Base-by-base conservation (phyloP, 2,113 vertebrate species). In the Mungos mungo region DNA sequence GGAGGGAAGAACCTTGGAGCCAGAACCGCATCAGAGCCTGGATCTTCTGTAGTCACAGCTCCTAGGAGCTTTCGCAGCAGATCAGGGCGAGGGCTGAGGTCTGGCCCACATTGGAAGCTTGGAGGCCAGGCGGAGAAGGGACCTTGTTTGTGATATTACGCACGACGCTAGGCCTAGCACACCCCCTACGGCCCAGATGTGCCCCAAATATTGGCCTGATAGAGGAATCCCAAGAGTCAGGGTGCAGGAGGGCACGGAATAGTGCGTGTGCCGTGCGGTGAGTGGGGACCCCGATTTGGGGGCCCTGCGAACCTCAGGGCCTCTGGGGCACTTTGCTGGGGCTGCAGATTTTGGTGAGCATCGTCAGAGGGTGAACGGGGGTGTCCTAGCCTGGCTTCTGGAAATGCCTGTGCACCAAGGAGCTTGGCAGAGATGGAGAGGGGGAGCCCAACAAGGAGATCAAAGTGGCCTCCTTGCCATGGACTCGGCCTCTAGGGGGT, bases 381-480 rank as follows among this genome's bases (percentile, higher is more conserved):
- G 3, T 25, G 54, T n/a, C 38, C 45, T 29, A 79, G 74, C 2
- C 4, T 1, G 41, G 76, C 71, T 84, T 88, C 69, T 33, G 50
- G 27, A 50, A 3, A 45, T 72, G 86, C 15, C 66, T 90, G 35
- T 65, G 65, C 57, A 66, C 15, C 50, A 35, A 95, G 69, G 21
- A 87, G 38, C 6, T 96, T 74, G 50, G 60, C 74, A 88, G 91
- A 95, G 13, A 71, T 9, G 77, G 31, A n/a, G 16, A 60, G 10
- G 31, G 80, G 27, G 35, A 77, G 45, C 25, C 35, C 47, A 15
- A 12, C n/a, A 60, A 16, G 38, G 95, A 85, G 90, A 92, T 94
- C 2, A 45, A 80, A 83, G 82, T 90, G 27, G 96, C 72, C 76
- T 95, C 33, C 29, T 97, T 35, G 3, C 29, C 82, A 21, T 38